Evolutionary conservation across 2,888 invertebrate species (phyloP), one percentile per base, ranked within the genome.

Genomic region (Nemapogon koenigi): DNA sequence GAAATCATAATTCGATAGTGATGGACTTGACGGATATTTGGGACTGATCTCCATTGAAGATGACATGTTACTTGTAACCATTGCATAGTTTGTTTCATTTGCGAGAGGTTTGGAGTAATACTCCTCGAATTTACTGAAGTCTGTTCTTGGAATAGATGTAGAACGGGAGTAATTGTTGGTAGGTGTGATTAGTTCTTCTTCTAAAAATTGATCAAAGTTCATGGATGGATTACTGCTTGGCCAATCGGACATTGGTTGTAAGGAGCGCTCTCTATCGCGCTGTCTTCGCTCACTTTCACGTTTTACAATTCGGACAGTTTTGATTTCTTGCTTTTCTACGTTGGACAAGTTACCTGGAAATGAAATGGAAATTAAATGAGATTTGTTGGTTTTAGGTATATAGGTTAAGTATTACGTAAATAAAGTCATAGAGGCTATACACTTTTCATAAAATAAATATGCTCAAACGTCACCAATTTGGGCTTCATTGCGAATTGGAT

Each of bases 231-330:
- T 68, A 45, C 61, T 68, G 3, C 58, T 50, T 0, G 72, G 60
- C 78, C 78, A 80, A 41, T 80, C 80, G 0, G 70, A 58, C 60
- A 78, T 66, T 0, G 80, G 80, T 43, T 80, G 80, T 1, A 80
- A 52, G 1, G 79, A 79, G 32, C 90, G 86, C 51, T 91, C 91
- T 32, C 91, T 80, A 52, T 91, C 91, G 33, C 91, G 79, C 56
- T 91, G 91, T 1, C 94, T 81, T 37, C 93, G 83, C 61, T 94
- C 94, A 15, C 93, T 91, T 60, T 94, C 94, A 10, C 94, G 81
- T 69, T 96, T 96, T 1, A 96, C 94, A 52, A 95, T 94, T 41
- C 95, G 83, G 13, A 96, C 95, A 0, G 95, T 95, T 81, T 94
- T 93, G 41, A 92, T 91, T 69, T 94, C 94, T 60, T 89, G 86